Base-by-base conservation (phyloP, 2,888 invertebrate species). In the Blomia tropicalis region DNA sequence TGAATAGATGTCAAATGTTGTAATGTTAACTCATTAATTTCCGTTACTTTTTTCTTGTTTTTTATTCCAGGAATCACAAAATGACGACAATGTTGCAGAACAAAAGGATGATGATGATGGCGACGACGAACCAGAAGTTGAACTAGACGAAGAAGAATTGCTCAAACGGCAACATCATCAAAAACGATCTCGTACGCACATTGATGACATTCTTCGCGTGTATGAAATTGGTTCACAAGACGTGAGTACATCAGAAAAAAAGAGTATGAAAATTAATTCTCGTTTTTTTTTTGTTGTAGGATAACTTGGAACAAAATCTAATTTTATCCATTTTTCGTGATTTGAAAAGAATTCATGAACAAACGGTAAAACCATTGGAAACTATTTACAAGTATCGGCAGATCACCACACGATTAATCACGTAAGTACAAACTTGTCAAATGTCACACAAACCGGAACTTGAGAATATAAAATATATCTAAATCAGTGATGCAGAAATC, bases 331-430 rank as follows among this genome's bases (percentile, higher is more conserved):
- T 88, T 29, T 79, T 90, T 31, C 82, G 84, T 69, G 89, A 90
- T 70, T 77, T 91, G 68, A 91, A 91, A 74, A 83, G 80, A 53
- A 78, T 87, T 60, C 88, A 89, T 70, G 89, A 89, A 73, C 82
- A 79, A 67, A 85, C 88, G 2, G 87, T 92, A 58, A 87, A 88
- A 73, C 91, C 91, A 1, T 76, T 92, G 70, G 92, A 92, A 78
- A 81, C 79, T n/a, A 75, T 87, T 31, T 93, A 89, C 75, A 90
- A 88, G 73, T 92, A 90, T 72, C 81, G 87, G 70, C 90, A 91
- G 74, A 79, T 92, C 63, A 90, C 90, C 73, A 89, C 89, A 73
- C 80, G 89, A 67, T 88, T 87, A 75, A 62, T 68, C 25, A 65
- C 60, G 65, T 65, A 58, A 58, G 43, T 54, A 3, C 22, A n/a